These are phyloP conservation scores for Orthosia cruda DNA, from an alignment of 2,888 invertebrate species.

Conservation along the genomic window DNA sequence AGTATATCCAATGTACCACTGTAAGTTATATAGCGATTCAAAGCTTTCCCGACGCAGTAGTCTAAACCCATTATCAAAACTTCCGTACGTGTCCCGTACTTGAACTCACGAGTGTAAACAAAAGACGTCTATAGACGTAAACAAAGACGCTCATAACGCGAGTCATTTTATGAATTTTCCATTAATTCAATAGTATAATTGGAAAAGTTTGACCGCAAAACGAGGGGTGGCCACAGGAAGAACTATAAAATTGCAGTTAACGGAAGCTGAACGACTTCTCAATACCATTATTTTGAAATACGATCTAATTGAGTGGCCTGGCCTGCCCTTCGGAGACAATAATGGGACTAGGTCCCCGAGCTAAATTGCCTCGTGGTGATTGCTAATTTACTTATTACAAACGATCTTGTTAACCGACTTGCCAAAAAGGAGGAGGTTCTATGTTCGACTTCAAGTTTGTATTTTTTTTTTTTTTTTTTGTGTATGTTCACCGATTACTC, in stretches of 20 bases:
- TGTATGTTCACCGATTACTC: too few species aligned
- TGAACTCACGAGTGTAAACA: conserved; percentile 56
- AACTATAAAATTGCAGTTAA: conserved; percentile 87
- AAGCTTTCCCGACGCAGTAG: conserved; percentile 17
- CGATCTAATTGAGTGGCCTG: conserved; percentile 79
- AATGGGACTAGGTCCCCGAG: conserved; percentile 61
- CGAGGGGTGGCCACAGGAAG: conserved; percentile 75
- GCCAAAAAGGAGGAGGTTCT: too few species aligned
- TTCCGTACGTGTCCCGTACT: conserved; percentile 38
- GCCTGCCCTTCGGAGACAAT: conserved; percentile 67
- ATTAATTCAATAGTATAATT: conserved; percentile 82
- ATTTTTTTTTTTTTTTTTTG: too few species aligned
- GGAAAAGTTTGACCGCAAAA: conserved; percentile 82
- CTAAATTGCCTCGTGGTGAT: conserved; percentile 63
- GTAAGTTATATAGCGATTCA: conserved; percentile 40
- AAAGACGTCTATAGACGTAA: conserved; percentile 69
- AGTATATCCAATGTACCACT: conserved; percentile 35
- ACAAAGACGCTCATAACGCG: conserved; percentile 72
- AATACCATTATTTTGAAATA: conserved; percentile 84
- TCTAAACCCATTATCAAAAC: conserved; percentile 48
- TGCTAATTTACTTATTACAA: conserved; percentile 72
- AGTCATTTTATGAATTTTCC: conserved; percentile 80
- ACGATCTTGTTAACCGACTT: too few species aligned
- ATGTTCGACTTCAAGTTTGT: too few species aligned
- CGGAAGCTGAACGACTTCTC: conserved; percentile 81